Evolutionary conservation across 2,888 invertebrate species (phyloP).

Genomic region (Neoscelio sp.): DNA sequence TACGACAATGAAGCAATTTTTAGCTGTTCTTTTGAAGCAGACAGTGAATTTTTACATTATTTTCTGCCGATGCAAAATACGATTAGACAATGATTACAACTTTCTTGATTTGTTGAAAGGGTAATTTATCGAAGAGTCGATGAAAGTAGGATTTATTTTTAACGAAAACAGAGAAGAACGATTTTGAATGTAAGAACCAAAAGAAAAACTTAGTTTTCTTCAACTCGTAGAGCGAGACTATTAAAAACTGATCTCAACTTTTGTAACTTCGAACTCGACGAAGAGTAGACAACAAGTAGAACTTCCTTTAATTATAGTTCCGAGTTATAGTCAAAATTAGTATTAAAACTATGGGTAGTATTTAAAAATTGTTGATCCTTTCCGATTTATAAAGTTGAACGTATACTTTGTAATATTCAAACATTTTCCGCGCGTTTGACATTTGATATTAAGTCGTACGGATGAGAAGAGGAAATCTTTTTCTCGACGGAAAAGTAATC

Average conservation of each 20-base stretch:
- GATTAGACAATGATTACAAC: too few species aligned
- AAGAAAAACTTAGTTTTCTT: too few species aligned
- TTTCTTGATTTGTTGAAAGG: too few species aligned
- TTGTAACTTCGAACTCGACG: not conserved
- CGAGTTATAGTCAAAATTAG: not conserved
- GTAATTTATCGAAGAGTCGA: too few species aligned
- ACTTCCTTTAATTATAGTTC: not conserved
- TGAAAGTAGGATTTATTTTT: too few species aligned
- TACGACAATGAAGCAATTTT: not conserved
- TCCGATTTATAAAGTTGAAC: conserved; percentile 15
- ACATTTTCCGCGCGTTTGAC: not conserved
- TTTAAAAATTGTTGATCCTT: conserved; percentile 41
- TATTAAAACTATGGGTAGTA: conserved; percentile 19
- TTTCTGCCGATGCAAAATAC: too few species aligned
- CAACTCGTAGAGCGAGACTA: too few species aligned
- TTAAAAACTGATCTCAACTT: not conserved
- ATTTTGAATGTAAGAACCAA: too few species aligned
- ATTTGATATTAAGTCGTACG: too few species aligned
- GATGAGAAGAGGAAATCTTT: too few species aligned
- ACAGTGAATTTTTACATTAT: too few species aligned
- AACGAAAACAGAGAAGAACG: too few species aligned
- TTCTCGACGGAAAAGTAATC: not conserved
- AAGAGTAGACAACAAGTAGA: not conserved
- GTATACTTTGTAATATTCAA: conserved; percentile 3
- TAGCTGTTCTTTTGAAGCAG: conserved; percentile 7